Conservation (phyloP, 1,140 invertebrate genomes). For the Mercenaria mercenaria region DNA sequence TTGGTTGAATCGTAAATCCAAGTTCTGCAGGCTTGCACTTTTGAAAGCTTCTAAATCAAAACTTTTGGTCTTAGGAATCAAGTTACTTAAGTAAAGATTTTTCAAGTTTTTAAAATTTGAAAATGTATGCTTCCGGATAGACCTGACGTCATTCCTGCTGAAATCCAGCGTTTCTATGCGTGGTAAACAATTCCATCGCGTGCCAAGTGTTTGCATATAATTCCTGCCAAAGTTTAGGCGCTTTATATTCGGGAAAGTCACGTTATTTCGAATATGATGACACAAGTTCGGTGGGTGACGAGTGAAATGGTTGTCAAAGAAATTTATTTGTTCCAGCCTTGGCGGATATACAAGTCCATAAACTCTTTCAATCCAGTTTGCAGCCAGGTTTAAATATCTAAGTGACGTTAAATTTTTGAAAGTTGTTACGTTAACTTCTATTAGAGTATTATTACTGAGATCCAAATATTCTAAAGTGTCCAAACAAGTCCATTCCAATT, state of each 20-base stretch:
- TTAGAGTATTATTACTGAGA: neutral
- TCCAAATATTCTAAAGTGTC: neutral
- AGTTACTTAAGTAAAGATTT: neutral
- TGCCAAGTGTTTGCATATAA: neutral
- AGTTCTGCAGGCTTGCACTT: neutral
- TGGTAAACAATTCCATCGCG: slow-evolving; percentile 13
- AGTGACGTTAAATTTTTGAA: neutral
- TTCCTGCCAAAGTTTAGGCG: neutral
- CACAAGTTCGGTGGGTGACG: neutral
- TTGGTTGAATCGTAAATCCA: neutral
- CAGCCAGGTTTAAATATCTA: neutral
- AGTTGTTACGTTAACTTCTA: neutral
- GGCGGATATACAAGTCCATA: neutral
- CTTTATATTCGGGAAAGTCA: neutral
- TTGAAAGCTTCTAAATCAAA: neutral
- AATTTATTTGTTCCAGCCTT: neutral
- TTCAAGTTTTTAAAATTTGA: neutral
- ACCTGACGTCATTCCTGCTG: neutral
- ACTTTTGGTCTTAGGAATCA: neutral
- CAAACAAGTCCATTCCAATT: neutral
- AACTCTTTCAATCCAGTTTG: neutral
- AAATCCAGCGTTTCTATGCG: neutral
- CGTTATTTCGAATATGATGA: neutral
- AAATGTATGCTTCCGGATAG: neutral
- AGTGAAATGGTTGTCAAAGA: neutral